Evolutionary conservation across 2,888 invertebrate species (phyloP).

Genomic region (Lasioglossum lativentre): DNA sequence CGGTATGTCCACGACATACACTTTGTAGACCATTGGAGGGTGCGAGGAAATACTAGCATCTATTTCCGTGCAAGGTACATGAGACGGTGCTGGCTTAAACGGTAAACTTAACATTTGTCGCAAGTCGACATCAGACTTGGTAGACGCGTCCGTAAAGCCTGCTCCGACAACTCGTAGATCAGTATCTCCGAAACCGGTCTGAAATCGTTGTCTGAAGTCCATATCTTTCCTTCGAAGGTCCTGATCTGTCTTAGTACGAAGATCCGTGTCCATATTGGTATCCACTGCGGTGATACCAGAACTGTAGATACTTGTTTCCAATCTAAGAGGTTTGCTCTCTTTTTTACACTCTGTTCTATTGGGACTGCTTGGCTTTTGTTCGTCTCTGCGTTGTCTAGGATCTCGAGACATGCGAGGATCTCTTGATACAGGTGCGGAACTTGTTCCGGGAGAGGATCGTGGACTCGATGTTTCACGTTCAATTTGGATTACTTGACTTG

Average conservation of each 20-base stretch:
- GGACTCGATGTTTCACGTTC: slow-evolving; percentile 78
- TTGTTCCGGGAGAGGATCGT: slow-evolving; percentile 71
- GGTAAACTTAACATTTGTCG: slow-evolving; percentile 89
- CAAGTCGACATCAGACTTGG: slow-evolving; percentile 90
- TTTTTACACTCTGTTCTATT: slow-evolving; percentile 72
- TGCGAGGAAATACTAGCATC: slow-evolving; percentile 93
- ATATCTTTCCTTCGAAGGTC: slow-evolving; percentile 84
- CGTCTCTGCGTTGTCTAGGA: slow-evolving; percentile 79
- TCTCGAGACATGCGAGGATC: slow-evolving; percentile 83
- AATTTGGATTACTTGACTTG: slow-evolving; percentile 55
- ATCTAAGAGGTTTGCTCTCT: slow-evolving; percentile 74
- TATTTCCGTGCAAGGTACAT: slow-evolving; percentile 94
- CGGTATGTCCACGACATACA: slow-evolving; percentile 88
- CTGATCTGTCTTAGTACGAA: slow-evolving; percentile 80
- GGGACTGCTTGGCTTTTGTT: slow-evolving; percentile 75
- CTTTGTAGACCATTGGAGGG: slow-evolving; percentile 90
- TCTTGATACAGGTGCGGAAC: slow-evolving; percentile 72
- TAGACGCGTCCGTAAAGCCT: slow-evolving; percentile 71
- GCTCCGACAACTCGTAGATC: slow-evolving; percentile 86
- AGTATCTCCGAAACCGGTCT: slow-evolving; percentile 87
- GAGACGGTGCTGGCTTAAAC: slow-evolving; percentile 92
- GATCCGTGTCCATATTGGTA: slow-evolving; percentile 80
- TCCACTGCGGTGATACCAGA: slow-evolving; percentile 82
- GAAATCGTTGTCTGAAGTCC: slow-evolving; percentile 86
- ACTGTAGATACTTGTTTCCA: slow-evolving; percentile 83